Conservation (phyloP, 2,888 invertebrate species). For the Limenitis arthemis region DNA sequence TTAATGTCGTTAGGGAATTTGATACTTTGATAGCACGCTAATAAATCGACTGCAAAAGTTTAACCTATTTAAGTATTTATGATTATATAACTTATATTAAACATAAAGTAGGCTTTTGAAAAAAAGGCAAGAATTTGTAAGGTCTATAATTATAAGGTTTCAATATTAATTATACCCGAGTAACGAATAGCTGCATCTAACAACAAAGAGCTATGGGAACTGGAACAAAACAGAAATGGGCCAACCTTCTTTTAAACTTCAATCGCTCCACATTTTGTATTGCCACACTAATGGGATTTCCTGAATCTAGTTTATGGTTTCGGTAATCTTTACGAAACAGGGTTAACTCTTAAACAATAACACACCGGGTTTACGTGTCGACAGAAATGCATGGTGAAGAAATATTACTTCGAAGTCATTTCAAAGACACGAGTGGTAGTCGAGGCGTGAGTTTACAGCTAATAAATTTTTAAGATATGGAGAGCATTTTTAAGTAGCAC, state of each 20-base stretch:
- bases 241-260: slow-evolving; percentile 34
- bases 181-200: slow-evolving; percentile 14
- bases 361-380: slow-evolving; percentile 40
- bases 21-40: slow-evolving; percentile 7
- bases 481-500: slow-evolving; percentile 34
- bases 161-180: slow-evolving; percentile 6
- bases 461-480: slow-evolving; percentile 47
- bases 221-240: slow-evolving; percentile 26
- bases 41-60: slow-evolving; percentile 1
- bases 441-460: slow-evolving; percentile 38
- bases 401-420: slow-evolving; percentile 40
- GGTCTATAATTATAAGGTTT: not conserved
- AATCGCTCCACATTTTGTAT: slow-evolving; percentile 35
- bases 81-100: not conserved
- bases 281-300: slow-evolving; percentile 45
- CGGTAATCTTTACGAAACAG: slow-evolving; percentile 46
- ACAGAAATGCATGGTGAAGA: slow-evolving; percentile 37
- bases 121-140: not conserved
- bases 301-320: slow-evolving; percentile 43
- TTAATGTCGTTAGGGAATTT: slow-evolving; percentile 15
- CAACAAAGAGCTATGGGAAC: slow-evolving; percentile 23
- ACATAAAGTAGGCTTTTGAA: too few species aligned
- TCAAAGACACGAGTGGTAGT: slow-evolving; percentile 39
- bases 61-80: not conserved
- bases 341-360: slow-evolving; percentile 49